Evolutionary conservation across 2,888 invertebrate species (phyloP).

Genomic region (Coelopa pilipes): DNA sequence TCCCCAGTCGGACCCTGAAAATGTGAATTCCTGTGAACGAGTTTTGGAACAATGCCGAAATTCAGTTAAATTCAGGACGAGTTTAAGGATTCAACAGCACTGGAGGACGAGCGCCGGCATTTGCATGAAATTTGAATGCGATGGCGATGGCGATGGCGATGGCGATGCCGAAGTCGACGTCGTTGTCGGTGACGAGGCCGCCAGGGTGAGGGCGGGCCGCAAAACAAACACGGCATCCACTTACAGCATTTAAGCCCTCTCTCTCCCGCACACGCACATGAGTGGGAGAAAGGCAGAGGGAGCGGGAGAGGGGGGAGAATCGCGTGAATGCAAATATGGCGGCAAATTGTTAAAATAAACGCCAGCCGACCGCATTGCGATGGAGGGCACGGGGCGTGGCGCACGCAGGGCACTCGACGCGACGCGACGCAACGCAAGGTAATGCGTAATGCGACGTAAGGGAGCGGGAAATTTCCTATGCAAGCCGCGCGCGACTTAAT

Average conservation of each 20-base stretch:
- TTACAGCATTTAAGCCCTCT: neutral
- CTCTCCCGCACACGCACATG: neutral
- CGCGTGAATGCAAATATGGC: conserved; percentile 9
- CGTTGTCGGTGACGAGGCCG: no score
- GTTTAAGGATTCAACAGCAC: no score
- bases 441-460: neutral
- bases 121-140: no score
- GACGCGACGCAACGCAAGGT: no score
- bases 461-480: conserved; percentile 14
- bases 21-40: no score
- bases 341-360: conserved; percentile 28
- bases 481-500: conserved; percentile 19
- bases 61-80: no score
- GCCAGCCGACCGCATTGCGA: neutral
- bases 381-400: neutral
- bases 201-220: neutral
- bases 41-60: no score
- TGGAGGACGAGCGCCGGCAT: no score
- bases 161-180: no score
- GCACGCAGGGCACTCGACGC: neutral
- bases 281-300: neutral
- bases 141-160: no score
- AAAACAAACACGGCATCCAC: conserved; percentile 2
- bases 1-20: no score
- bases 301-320: neutral